A percentile compares a stretch with the other conserved stretches of the same genome.
Evolutionary conservation across 2,113 vertebrate genomes (phyloP).

Genomic region (Aegithalos caudatus): DNA sequence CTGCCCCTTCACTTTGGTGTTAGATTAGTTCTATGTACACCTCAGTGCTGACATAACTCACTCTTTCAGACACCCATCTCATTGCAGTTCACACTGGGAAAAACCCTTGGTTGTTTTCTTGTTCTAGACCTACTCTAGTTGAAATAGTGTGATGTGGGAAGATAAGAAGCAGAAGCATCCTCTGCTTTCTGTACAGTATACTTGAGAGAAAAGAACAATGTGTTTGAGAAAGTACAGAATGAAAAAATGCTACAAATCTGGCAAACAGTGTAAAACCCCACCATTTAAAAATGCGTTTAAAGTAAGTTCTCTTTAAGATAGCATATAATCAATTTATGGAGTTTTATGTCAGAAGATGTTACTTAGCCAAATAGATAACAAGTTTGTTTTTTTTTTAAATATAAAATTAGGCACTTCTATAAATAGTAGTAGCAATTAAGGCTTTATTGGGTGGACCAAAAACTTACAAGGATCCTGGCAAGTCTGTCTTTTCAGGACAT

Average conservation of each 20-base stretch:
- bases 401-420: not conserved
- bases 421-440: not conserved
- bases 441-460: not conserved
- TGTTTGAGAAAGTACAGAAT: not conserved
- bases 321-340: not conserved
- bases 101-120: not conserved
- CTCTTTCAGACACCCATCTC: not conserved
- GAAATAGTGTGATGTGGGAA: not conserved
- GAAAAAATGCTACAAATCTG: not conserved
- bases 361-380: not conserved
- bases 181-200: not conserved
- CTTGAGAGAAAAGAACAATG: not conserved
- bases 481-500: not conserved
- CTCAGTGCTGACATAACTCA: not conserved
- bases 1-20: not conserved
- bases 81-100: not conserved
- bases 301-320: not conserved
- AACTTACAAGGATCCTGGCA: not conserved
- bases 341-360: not conserved
- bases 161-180: not conserved
- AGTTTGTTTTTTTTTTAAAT: not conserved
- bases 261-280: not conserved
- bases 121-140: not conserved
- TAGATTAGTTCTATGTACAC: not conserved
- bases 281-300: not conserved